Evolutionary conservation across 2,888 invertebrate species (phyloP).

Genomic region (Troides aeacus): DNA sequence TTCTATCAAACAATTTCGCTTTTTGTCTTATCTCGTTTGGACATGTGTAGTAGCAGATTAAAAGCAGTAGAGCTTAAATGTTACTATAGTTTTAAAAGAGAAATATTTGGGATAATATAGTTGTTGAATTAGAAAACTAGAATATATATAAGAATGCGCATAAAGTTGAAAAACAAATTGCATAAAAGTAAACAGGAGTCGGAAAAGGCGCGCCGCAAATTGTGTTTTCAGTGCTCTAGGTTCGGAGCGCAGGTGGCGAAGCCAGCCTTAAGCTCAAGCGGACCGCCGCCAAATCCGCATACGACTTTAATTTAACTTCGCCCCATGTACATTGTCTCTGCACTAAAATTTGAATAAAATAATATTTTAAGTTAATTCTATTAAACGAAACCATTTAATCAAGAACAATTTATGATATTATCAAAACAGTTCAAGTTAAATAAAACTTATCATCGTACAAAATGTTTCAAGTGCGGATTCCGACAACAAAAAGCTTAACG

Average conservation of each 20-base stretch:
- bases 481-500: neutral
- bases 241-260: conserved; percentile 63
- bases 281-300: conserved; percentile 67
- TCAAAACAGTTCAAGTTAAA: neutral
- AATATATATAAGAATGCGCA: conserved; percentile 40
- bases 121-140: conserved; percentile 39
- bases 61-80: neutral
- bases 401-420: neutral
- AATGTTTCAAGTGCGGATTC: neutral
- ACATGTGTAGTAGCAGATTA: too few relatives aligned
- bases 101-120: conserved; percentile 18
- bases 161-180: conserved; percentile 59
- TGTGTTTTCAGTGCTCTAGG: conserved; percentile 63
- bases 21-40: too few relatives aligned
- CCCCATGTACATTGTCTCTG: conserved; percentile 67
- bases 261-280: conserved; percentile 62
- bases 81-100: neutral
- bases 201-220: conserved; percentile 69
- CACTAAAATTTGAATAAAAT: conserved; percentile 58
- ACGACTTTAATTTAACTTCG: conserved; percentile 78
- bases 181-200: conserved; percentile 64
- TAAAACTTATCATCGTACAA: too few relatives aligned
- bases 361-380: conserved; percentile 7
- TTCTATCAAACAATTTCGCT: neutral
- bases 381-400: conserved; percentile 23